These are phyloP conservation scores for Acanthurus leucopareius DNA, from an alignment of 2,797 vertebrate genomes.

Conservation along the genomic window DNA sequence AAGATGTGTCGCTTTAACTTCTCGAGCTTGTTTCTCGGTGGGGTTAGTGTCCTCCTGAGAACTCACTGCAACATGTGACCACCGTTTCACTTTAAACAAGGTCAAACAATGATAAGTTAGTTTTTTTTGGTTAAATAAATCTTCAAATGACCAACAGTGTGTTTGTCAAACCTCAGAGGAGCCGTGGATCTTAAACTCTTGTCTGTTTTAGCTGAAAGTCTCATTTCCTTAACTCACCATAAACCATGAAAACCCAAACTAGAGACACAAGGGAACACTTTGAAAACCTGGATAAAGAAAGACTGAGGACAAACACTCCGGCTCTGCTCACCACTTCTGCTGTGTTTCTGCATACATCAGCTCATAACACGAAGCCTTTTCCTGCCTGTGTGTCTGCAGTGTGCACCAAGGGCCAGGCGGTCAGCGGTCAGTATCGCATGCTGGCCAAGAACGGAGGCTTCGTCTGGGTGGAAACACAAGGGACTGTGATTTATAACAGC, in stretches of 20 bases:
- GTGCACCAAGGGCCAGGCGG: constrained; percentile 96
- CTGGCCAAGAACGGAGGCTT: constrained; percentile 96
- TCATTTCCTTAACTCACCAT: no score
- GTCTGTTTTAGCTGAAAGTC: neutral
- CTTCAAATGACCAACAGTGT: neutral
- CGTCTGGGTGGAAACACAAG: constrained; percentile 97
- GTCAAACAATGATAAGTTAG: neutral
- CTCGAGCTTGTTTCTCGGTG: no score
- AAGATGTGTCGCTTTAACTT: no score
- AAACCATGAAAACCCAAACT: no score
- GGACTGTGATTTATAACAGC: constrained; percentile 96
- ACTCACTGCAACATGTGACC: no score
- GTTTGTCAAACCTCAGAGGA: neutral
- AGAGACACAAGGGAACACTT: no score
- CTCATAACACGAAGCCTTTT: fast-evolving
- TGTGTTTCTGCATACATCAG: neutral
- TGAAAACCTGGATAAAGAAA: no score
- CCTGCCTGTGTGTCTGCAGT: constrained; percentile 82
- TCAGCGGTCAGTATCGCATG: constrained; percentile 95
- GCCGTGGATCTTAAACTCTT: neutral
- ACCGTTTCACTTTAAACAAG: neutral
- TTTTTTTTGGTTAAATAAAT: neutral
- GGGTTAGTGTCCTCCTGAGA: no score
- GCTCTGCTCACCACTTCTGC: neutral
- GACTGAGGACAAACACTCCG: no score